Base-by-base conservation (phyloP, 1,140 invertebrate species). In the Harpegnathos saltator region DNA sequence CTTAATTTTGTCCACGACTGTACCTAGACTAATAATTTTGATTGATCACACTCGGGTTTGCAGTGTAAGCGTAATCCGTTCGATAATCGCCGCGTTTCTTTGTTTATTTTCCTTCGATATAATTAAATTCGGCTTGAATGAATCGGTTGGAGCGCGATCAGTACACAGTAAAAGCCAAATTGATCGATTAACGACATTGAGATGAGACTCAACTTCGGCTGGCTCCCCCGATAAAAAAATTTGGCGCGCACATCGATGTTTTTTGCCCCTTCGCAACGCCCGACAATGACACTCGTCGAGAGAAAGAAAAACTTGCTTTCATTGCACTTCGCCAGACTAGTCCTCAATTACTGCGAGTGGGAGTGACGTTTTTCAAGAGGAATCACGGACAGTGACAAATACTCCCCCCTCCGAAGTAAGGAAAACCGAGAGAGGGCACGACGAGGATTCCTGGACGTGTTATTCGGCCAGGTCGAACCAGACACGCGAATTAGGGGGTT, bases 221-320 rank as follows among this genome's bases (percentile, higher is more conserved):
- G 33, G 26, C 29, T n/a, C 14, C 14, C 58, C 19, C 3, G 12
- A 5, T 52, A 17, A 63, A 63, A 59, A 73, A 63, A 52, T 19
- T 17, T 62, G 1, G 29, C 12, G 2, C 22, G 22, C 38, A 33
- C 22, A n/a, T 74, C 17, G 29, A n/a, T n/a, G n/a, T n/a, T 22
- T 74, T 2, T 19, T 12, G n/a, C 29, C 12, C 56, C 17, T 44
- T n/a, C 12, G 19, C 15, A 24, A 44, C 1, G 26, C 14, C n/a
- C 29, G 5, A 33, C 29, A 5, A 3, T 5, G 44, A 29, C 44
- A 22, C 61, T 62, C 14, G 5, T 7, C 15, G 9, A 4, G 14
- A 75, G 44, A 4, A 19, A 44, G 50, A 73, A 63, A 75, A 63
- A 33, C 1, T 14, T 74, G 38, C 72, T 74, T 74, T 62, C 24